Percentiles rank a stretch among this genome's conserved stretches.
These are phyloP conservation scores for Meteorus sp. DNA, from an alignment of 1,140 invertebrate genomes.

Conservation along the genomic window DNA sequence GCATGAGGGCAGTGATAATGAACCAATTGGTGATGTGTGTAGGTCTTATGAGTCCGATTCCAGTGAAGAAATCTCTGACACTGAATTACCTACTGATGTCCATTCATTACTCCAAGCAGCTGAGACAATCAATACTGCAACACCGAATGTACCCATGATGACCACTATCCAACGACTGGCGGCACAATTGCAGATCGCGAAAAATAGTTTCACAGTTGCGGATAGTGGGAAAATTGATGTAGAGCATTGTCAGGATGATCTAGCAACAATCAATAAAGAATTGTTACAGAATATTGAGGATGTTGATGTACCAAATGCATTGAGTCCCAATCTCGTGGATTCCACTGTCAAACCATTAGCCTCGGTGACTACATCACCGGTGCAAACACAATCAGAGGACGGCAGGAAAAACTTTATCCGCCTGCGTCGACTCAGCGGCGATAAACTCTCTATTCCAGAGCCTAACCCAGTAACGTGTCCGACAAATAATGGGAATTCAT, in stretches of 20 bases:
- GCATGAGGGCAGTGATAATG: neutral
- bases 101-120: slow-evolving; percentile 49
- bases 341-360: neutral
- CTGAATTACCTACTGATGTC: slow-evolving; percentile 45
- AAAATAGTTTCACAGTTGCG: slow-evolving; percentile 25
- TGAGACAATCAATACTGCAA: slow-evolving; percentile 35
- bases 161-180: slow-evolving; percentile 53
- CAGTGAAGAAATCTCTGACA: slow-evolving; percentile 46
- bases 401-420: slow-evolving; percentile 45
- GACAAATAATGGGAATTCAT: neutral
- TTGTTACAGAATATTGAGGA: neutral
- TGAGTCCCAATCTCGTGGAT: neutral
- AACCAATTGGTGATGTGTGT: neutral
- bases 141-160: slow-evolving; percentile 47
- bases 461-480: neutral
- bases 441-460: slow-evolving; percentile 43
- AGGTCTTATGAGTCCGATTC: slow-evolving; percentile 45
- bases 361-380: slow-evolving; percentile 7
- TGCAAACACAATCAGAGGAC: neutral
- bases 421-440: slow-evolving; percentile 49
- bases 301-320: neutral
- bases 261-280: slow-evolving; percentile 1
- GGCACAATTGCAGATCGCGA: slow-evolving; percentile 47
- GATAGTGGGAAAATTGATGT: neutral
- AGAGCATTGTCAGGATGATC: too few relatives aligned